phyloP scores from a whole-genome alignment of 2,888 invertebrate genomes.

The Lithophane socia region DNA sequence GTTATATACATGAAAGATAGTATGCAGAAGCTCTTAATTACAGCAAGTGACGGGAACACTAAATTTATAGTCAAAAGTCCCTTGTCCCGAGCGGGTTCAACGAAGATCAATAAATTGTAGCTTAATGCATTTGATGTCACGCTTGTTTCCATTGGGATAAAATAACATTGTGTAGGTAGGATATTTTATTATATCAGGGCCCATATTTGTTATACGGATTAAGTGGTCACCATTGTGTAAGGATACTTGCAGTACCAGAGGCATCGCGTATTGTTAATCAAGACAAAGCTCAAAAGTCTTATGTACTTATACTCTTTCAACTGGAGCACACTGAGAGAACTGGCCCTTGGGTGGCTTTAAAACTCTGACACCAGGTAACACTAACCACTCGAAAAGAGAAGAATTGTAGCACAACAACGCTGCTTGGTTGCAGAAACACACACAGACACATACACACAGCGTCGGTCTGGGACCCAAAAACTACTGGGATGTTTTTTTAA shows the following conservation, averaged over 20 bases:
- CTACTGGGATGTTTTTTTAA: too few relatives aligned
- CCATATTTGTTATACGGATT: not conserved
- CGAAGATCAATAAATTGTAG: slow-evolving; percentile 51
- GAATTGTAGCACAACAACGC: not conserved
- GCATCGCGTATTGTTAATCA: not conserved
- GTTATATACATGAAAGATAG: slow-evolving; percentile 23
- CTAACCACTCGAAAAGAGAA: too few relatives aligned
- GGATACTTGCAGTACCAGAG: not conserved
- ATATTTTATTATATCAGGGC: not conserved
- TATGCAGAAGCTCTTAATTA: slow-evolving; percentile 51
- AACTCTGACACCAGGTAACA: too few relatives aligned
- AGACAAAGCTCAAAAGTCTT: not conserved
- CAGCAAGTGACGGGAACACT: slow-evolving; percentile 47
- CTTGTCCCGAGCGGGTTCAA: slow-evolving; percentile 39
- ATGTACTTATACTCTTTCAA: not conserved
- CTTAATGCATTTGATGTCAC: slow-evolving; percentile 60
- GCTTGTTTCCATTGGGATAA: not conserved
- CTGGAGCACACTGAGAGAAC: not conserved
- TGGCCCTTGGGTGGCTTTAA: too few relatives aligned
- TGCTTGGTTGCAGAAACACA: not conserved
- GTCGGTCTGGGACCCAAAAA: too few relatives aligned
- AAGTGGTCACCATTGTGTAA: not conserved
- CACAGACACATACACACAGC: too few relatives aligned
- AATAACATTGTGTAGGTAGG: not conserved
- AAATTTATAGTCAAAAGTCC: slow-evolving; percentile 57